phyloP scores from a whole-genome alignment of 2,113 vertebrate genomes.

The Cyphomyrus discorhynchus region DNA sequence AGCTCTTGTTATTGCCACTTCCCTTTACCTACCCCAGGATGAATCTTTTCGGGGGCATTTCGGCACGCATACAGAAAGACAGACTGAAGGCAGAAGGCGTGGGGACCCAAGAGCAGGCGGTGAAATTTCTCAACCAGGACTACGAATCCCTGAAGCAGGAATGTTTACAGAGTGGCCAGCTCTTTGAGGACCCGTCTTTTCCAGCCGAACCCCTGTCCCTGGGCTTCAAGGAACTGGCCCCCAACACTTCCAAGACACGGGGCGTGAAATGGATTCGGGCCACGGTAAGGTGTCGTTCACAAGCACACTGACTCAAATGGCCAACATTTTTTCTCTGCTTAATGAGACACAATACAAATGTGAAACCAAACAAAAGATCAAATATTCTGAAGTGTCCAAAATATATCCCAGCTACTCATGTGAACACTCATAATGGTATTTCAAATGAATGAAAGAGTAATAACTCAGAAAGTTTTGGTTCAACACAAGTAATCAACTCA shows the following conservation, averaged over 20 bases:
- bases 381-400: background rate
- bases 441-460: background rate
- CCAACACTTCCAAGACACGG: constrained; percentile 50
- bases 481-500: background rate
- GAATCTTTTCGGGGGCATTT: constrained; percentile 70
- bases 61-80: constrained; percentile 61
- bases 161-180: constrained; percentile 55
- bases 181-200: constrained; percentile 68
- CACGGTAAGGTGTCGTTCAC: constrained; percentile 41
- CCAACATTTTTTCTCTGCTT: background rate
- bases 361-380: background rate
- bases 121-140: constrained; percentile 59
- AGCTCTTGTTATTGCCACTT: background rate
- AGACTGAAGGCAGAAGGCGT: constrained; percentile 72
- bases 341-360: background rate
- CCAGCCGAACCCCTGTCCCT: constrained; percentile 58
- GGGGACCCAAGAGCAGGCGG: constrained; percentile 67
- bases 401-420: background rate
- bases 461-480: background rate
- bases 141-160: constrained; percentile 55
- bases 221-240: constrained; percentile 70
- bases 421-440: background rate
- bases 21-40: constrained; percentile 44
- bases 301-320: background rate
- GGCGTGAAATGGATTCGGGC: constrained; percentile 67